Evolutionary conservation across 2,888 invertebrate species (phyloP).

Genomic region (Acrocera orbiculus): DNA sequence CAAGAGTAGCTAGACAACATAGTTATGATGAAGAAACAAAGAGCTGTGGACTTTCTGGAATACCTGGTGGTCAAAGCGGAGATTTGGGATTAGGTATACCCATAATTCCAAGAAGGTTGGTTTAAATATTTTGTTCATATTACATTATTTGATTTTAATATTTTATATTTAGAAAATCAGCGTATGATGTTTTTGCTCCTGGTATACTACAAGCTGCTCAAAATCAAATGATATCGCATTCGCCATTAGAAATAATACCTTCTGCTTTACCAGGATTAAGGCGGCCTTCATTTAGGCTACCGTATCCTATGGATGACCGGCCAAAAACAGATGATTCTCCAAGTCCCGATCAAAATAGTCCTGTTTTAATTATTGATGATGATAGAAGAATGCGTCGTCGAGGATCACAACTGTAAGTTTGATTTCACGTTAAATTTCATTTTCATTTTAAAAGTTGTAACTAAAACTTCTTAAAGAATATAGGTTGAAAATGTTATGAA

Average conservation of each 20-base stretch:
- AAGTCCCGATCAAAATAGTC: conserved; percentile 37
- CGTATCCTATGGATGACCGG: conserved; percentile 36
- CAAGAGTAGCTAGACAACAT: conserved; percentile 53
- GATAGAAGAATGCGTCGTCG: conserved; percentile 54
- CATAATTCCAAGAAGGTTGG: conserved; percentile 52
- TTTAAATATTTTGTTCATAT: neutral
- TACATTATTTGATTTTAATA: neutral
- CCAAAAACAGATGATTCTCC: conserved; percentile 34
- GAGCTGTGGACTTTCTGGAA: conserved; percentile 19
- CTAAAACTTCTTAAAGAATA: no score
- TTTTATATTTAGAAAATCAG: conserved; percentile 35
- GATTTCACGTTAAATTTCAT: neutral
- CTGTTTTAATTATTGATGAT: conserved; percentile 48
- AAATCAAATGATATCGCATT: conserved; percentile 21
- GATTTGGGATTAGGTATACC: conserved; percentile 49
- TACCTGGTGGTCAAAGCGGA: conserved; percentile 18
- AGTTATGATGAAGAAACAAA: conserved; percentile 69
- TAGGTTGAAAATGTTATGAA: no score
- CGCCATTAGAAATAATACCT: conserved; percentile 29
- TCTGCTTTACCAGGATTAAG: conserved; percentile 23
- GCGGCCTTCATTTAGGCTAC: conserved; percentile 42
- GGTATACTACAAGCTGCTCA: conserved; percentile 33
- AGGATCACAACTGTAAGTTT: conserved; percentile 67
- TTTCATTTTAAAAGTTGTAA: neutral
- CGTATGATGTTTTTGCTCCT: conserved; percentile 67